Base-by-base conservation (phyloP, 2,888 invertebrate species). In the Carabus problematicus region DNA sequence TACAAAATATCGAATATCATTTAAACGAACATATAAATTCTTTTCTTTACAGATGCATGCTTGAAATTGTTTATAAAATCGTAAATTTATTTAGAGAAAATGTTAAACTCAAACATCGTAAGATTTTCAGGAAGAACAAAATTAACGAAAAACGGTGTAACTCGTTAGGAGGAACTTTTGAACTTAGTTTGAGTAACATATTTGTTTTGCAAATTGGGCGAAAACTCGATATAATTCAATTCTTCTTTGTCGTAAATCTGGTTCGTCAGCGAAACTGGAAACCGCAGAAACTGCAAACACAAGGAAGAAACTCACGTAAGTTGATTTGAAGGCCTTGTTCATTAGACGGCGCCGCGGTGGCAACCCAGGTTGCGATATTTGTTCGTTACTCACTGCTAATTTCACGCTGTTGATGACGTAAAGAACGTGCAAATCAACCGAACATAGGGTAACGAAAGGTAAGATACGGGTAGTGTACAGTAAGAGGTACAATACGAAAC, bases 391-490 rank as follows among this genome's bases (percentile, higher is more conserved):
- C 67, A 60, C 56, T 67, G 67, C 67, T 67, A 67, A 67, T 67
- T 67, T 67, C 67, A 67, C 67, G 60, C 67, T 67, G 67, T 60
- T 67, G 67, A 67, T 67, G 67, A 67, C 67, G 60, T 60, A 67
- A 67, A 67, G 67, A 67, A 67, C 67, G 67, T 67, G 67, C 54
- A 60, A 59, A 54, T 60, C 49, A 67, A 60, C 42, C 67, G 54
- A 29, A 29, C 3, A 29, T 3, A 29, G 29, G 29, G 29, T 29
- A 29, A 29, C n/a, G n/a, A n/a, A n/a, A 6, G 6, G 29, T 29
- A 29, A 6, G 6, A 29, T 29, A 29, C n/a, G 29, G 29, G 29
- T 29, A 29, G 29, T 3, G n/a, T 3, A 29, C 29, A 29, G 29
- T 29, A 29, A 29, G 29, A 29, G 2, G 29, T 29, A 29, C 29